Conservation (phyloP, 2,888 invertebrate genomes). For the Bellardia bayeri region DNA sequence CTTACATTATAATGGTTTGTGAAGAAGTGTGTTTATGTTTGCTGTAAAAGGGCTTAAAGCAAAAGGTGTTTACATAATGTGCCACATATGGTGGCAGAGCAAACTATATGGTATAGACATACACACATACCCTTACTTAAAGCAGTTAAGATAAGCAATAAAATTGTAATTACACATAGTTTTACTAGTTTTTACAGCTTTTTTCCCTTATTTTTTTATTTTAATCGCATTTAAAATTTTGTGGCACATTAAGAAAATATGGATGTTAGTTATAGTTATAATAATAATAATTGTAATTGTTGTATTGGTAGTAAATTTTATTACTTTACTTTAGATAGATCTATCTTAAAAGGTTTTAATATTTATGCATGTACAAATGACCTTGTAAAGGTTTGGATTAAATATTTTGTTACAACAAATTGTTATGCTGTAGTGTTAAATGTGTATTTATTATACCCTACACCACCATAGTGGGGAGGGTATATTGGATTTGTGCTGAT, state of each 20-base stretch:
- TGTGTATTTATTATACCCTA: neutral
- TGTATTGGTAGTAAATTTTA: slow-evolving; percentile 55
- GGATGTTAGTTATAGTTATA: slow-evolving; percentile 52
- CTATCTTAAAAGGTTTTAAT: slow-evolving; percentile 13
- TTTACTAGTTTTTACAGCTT: slow-evolving; percentile 26
- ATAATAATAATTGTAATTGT: slow-evolving; percentile 10
- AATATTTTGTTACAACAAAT: neutral
- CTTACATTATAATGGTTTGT: neutral
- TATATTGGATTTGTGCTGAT: no score
- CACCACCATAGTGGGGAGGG: no score
- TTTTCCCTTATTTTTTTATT: slow-evolving; percentile 17
- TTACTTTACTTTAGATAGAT: slow-evolving; percentile 42
- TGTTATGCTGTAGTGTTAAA: neutral
- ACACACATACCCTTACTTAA: slow-evolving; percentile 21
- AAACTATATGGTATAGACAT: slow-evolving; percentile 21
- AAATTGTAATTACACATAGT: slow-evolving; percentile 72
- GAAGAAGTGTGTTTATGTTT: slow-evolving; percentile 10
- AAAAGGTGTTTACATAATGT: slow-evolving; percentile 71
- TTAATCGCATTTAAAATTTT: slow-evolving; percentile 65
- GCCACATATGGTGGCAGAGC: slow-evolving; percentile 69
- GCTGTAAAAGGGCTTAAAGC: slow-evolving; percentile 60
- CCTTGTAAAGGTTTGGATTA: slow-evolving; percentile 30
- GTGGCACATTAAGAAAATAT: slow-evolving; percentile 72
- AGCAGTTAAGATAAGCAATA: slow-evolving; percentile 73
- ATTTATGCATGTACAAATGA: neutral